Conservation (phyloP, 1,140 invertebrate genomes). For the Elymnias hypermnestra region DNA sequence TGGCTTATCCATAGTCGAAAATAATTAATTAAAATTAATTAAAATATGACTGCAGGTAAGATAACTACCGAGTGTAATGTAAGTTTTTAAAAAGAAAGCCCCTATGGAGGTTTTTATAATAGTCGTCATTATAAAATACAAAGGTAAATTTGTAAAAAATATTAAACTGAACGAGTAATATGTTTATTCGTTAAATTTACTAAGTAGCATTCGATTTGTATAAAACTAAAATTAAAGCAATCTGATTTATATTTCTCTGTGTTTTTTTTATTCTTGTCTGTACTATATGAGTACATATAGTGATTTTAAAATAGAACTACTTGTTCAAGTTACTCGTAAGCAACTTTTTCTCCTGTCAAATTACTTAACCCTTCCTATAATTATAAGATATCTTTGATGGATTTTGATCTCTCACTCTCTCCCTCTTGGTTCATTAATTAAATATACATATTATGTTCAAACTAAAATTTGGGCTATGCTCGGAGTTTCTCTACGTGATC, state of each 20-base stretch:
- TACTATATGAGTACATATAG: background rate
- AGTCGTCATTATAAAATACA: slow-evolving; percentile 60
- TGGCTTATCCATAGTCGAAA: slow-evolving; percentile 54
- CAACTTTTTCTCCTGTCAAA: no score
- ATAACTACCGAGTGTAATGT: slow-evolving; percentile 61
- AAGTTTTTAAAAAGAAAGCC: slow-evolving; percentile 69
- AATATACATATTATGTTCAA: no score
- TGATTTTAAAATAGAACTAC: no score
- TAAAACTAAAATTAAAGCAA: slow-evolving; percentile 77
- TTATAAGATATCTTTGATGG: no score
- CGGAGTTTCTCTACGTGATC: no score
- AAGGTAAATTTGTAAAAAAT: slow-evolving; percentile 74
- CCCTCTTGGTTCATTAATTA: no score
- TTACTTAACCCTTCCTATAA: no score
- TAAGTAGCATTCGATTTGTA: slow-evolving; percentile 76
- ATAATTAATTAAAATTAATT: slow-evolving; percentile 56
- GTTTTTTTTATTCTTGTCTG: slow-evolving; percentile 15
- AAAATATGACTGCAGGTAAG: slow-evolving; percentile 65
- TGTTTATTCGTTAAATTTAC: slow-evolving; percentile 71
- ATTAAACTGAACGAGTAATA: slow-evolving; percentile 69
- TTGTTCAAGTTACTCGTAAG: no score
- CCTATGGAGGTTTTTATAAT: slow-evolving; percentile 77
- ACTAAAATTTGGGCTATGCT: no score
- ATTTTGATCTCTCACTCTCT: no score
- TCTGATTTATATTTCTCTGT: slow-evolving; percentile 73